Base-by-base conservation (phyloP, 2,888 invertebrate species). In the Trachelus tabidus region DNA sequence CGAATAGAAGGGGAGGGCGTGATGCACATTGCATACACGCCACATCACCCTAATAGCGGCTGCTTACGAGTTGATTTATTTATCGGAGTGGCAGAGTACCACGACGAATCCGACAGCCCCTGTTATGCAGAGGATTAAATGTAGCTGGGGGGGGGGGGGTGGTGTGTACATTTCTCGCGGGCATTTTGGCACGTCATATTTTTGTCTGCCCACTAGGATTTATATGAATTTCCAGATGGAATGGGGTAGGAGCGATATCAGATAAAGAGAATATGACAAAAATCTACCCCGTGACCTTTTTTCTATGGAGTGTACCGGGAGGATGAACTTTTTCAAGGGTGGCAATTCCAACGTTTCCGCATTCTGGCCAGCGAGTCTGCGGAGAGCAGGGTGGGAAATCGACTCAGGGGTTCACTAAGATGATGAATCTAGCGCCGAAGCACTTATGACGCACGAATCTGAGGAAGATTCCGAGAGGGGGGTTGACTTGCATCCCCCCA, bases 351-450 rank as follows among this genome's bases (percentile, higher is more conserved):
- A 56, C 23, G 56, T 56, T 23, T 56, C 23, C 56, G 23, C 56
- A 56, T 56, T 56, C 56, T 56, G 23, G 15, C 15, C 15, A 56
- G 23, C 1, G 23, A 56, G 56, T 15, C 56, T 33, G 31, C 31
- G 37, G 12, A 11, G 35, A 73, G 11, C 68, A 77, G 75, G 77
- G 69, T 68, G 86, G 88, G 69, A 76, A 86, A 86, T 30, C 15
- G 88, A 87, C 85, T 83, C 82, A 79, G 83, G 74, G 87, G 80
- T 83, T 85, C 82, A 81, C 87, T 88, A 87, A 88, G 87, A 91
- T 91, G 91, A 91, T 91, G 90, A 91, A 91, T 91, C 90, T 91
- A 88, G 88, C 87, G 88, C 88, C 89, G 90, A 90, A 91, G 89
- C 91, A 90, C 91, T 91, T 91, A 91, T 90, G 91, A 91, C 91